These are phyloP conservation scores for Tenebrio molitor DNA, from an alignment of 1,140 invertebrate genomes.

Conservation along the genomic window DNA sequence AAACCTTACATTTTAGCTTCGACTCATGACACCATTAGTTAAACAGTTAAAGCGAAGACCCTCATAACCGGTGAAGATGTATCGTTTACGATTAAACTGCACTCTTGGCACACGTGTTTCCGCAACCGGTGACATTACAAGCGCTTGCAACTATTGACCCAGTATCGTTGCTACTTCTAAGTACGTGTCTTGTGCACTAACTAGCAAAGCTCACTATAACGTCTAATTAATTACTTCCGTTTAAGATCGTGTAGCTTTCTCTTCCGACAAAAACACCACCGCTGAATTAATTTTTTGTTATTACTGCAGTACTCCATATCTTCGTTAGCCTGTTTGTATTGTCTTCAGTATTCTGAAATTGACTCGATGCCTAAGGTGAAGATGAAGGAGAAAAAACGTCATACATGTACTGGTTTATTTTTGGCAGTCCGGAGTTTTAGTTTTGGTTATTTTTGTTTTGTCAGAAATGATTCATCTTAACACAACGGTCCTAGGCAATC, in stretches of 20 bases:
- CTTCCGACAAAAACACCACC: too few relatives aligned
- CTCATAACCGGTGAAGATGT: conserved; percentile 21
- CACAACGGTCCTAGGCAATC: too few relatives aligned
- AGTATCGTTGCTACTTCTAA: neutral
- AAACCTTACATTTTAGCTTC: neutral
- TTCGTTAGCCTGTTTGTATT: too few relatives aligned
- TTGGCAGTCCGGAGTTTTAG: too few relatives aligned
- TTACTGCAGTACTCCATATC: too few relatives aligned
- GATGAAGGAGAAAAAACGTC: too few relatives aligned
- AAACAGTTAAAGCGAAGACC: conserved; percentile 1
- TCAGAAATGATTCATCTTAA: too few relatives aligned
- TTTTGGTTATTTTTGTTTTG: too few relatives aligned
- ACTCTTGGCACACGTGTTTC: conserved; percentile 32
- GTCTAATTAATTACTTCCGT: neutral
- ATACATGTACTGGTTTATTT: too few relatives aligned
- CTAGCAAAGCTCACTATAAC: neutral
- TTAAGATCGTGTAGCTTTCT: neutral
- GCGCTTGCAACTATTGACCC: conserved; percentile 14
- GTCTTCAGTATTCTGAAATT: too few relatives aligned
- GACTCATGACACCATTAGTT: neutral
- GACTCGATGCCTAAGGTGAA: too few relatives aligned
- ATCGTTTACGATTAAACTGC: conserved; percentile 27
- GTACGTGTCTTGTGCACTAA: conserved; percentile 19
- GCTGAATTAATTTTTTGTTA: too few relatives aligned
- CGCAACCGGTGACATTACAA: neutral